Evolutionary conservation across 2,888 invertebrate species (phyloP), one percentile per base, ranked within the genome.

Genomic region (Drosophila pseudotakahashii): DNA sequence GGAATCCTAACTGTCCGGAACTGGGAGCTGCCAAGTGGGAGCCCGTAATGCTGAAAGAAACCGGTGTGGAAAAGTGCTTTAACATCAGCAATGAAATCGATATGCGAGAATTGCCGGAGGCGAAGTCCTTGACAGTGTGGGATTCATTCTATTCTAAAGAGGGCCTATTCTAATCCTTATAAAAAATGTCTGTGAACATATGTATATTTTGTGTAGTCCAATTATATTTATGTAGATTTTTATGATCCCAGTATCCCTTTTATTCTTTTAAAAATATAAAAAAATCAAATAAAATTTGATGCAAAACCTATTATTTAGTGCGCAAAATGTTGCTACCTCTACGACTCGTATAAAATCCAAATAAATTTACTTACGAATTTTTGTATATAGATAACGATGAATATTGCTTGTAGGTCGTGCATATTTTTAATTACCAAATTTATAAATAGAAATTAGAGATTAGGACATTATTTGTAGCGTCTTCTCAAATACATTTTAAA

Each of bases 1-100:
- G 90, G 3, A 81, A 90, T 84, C 92, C 91, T 7, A 91, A 92
- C 58, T 87, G 89, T 57, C 58, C 58, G 37, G 81, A 70, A 53
- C 81, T 89, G n/a, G 70, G 64, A 9, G 63, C 81, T 2, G 76
- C 76, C 23, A 51, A 63, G n/a, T 90, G 91, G 88, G 44, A 73
- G 23, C 81, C 89, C 0, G 64, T 88, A 3, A 36, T 60, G 34
- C 52, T 34, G 6, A 53, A 54, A 0, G 26, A 47, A 2, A 50
- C 59, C n/a, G 58, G 69, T 0, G 81, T 70, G 47, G 84, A 85
- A 9, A 79, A 79, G 42, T 89, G 90, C 60, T 66, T 89, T 7
- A 92, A 91, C 61, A 91, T 92, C 39, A 83, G 81, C 39, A 77
- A 90, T 1, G 68, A 88, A 0, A 55, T 91, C 16, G 75, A 84